Evolutionary conservation across 2,113 vertebrate species (phyloP).

Genomic region (Puffinus mauretanicus): DNA sequence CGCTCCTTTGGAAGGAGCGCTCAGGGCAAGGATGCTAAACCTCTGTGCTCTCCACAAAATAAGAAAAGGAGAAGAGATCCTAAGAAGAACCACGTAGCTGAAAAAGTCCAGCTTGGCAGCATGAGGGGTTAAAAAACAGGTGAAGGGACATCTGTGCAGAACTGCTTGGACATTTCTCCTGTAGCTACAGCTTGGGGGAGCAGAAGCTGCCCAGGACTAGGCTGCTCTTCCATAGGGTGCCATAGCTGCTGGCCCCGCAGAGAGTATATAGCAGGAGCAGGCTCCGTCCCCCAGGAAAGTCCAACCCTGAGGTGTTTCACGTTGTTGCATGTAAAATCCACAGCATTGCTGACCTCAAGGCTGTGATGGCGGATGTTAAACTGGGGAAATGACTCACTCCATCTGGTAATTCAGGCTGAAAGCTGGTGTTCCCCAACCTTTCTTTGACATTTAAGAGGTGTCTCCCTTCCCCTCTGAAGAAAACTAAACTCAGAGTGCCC

Average conservation of each 20-base stretch:
- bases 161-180: background rate
- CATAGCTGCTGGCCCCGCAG: background rate
- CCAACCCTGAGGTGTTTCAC: rapidly evolving
- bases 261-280: background rate
- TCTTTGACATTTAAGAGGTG: background rate
- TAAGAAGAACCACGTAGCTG: background rate
- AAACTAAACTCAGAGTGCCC: background rate
- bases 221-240: background rate
- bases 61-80: background rate
- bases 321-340: background rate
- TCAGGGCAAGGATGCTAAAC: slow-evolving; percentile 1
- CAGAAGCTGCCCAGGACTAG: background rate
- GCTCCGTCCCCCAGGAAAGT: background rate
- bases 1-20: background rate
- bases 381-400: background rate
- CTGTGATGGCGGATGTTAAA: background rate
- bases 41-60: background rate
- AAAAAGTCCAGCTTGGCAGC: background rate
- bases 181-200: background rate
- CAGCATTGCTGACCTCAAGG: background rate
- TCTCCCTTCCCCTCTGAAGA: background rate
- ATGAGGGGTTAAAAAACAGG: background rate
- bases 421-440: background rate
- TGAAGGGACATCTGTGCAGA: background rate
- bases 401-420: background rate